Conservation (phyloP, 2,888 invertebrate genomes). For the Sicus ferrugineus region DNA sequence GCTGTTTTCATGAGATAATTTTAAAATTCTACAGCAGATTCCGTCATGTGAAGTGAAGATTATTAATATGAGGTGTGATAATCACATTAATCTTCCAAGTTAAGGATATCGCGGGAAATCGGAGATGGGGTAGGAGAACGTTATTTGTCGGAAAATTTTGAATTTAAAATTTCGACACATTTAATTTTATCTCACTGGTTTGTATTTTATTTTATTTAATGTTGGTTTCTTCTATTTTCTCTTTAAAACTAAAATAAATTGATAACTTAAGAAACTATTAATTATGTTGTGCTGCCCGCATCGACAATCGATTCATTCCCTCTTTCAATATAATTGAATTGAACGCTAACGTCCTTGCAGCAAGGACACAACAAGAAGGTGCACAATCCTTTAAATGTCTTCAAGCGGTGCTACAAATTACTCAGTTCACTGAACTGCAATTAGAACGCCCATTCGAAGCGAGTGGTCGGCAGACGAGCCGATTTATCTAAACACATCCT, state of each 20-base stretch:
- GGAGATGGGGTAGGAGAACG: background rate
- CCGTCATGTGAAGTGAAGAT: conserved; percentile 22
- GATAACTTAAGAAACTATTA: no score
- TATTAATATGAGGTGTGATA: conserved; percentile 36
- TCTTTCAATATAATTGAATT: conserved; percentile 8
- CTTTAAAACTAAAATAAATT: no score
- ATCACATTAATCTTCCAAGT: conserved; percentile 21
- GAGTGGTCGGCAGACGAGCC: conserved; percentile 2
- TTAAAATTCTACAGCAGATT: background rate
- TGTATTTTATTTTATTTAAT: no score
- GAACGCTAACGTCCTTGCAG: conserved; percentile 1
- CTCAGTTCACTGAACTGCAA: conserved; percentile 11
- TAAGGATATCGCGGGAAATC: background rate
- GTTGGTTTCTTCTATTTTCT: no score
- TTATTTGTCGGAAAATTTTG: background rate
- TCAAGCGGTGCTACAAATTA: conserved; percentile 4
- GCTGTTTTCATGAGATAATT: background rate
- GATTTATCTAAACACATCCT: background rate
- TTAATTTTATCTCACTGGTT: background rate
- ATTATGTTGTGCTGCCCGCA: background rate
- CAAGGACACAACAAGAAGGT: background rate
- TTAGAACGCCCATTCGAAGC: background rate
- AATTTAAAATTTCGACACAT: background rate
- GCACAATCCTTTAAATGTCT: background rate
- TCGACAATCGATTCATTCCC: background rate